These are phyloP conservation scores for Halictus ligatus DNA, from an alignment of 2,888 invertebrate genomes.

Conservation along the genomic window DNA sequence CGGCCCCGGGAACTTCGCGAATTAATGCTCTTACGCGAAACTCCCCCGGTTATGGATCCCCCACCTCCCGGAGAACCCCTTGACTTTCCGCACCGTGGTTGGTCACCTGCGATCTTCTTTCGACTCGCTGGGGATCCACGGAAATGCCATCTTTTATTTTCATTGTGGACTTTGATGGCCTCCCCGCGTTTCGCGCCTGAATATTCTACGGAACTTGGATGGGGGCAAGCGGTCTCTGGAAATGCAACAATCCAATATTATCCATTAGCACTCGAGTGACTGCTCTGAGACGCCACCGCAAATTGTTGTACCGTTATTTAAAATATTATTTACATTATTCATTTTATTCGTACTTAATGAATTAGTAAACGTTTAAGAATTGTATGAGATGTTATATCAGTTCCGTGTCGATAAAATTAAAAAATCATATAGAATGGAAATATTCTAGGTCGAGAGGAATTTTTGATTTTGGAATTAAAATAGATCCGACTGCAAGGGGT, in stretches of 20 bases:
- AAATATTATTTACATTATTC: too few relatives aligned
- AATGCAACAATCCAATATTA: neutral
- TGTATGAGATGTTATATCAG: too few relatives aligned
- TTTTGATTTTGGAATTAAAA: too few relatives aligned
- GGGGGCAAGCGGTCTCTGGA: neutral
- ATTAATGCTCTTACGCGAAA: conserved; percentile 60
- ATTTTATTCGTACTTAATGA: too few relatives aligned
- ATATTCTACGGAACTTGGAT: neutral
- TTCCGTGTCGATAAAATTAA: too few relatives aligned
- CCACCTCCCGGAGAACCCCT: neutral
- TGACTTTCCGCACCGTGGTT: conserved; percentile 20
- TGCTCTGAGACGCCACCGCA: too few relatives aligned
- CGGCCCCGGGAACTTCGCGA: conserved; percentile 49
- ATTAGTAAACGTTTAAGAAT: too few relatives aligned
- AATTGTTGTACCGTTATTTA: too few relatives aligned
- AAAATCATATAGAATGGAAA: too few relatives aligned
- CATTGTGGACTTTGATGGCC: neutral
- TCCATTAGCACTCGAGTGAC: too few relatives aligned
- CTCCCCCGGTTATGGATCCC: conserved; percentile 9
- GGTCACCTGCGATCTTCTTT: neutral
- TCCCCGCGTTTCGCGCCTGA: neutral
- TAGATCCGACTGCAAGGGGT: too few relatives aligned
- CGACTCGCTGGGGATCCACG: neutral
- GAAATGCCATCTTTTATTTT: neutral
- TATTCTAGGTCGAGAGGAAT: too few relatives aligned